Evolutionary conservation across 23 tunicate species (phyloP).

Genomic region (Trididemnum nubilum): DNA sequence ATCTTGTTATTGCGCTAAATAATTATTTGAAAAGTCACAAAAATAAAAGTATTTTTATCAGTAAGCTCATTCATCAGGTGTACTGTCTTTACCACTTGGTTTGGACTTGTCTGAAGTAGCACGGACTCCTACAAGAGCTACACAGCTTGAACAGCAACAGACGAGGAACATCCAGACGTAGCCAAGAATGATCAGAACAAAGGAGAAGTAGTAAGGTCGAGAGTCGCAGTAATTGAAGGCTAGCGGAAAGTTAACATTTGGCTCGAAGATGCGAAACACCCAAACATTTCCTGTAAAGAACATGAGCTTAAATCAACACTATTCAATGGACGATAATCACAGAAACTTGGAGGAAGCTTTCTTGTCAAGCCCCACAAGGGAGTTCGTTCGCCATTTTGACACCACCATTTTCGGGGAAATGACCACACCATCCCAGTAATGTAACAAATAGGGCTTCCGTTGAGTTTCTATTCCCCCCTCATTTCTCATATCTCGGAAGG

Average conservation of each 20-base stretch:
- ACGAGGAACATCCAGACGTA: conserved; percentile 47
- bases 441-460: too few species aligned
- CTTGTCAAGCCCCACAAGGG: too few species aligned
- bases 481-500: too few species aligned
- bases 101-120: too few species aligned
- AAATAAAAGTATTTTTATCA: too few species aligned
- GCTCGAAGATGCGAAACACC: conserved; percentile 54
- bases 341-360: too few species aligned
- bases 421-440: too few species aligned
- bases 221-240: conserved; percentile 39
- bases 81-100: not conserved
- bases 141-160: conserved; percentile 56
- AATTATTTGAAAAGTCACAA: too few species aligned
- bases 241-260: not conserved
- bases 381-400: too few species aligned
- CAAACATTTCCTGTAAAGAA: conserved; percentile 78
- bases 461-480: too few species aligned
- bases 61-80: not conserved
- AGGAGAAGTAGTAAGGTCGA: conserved; percentile 63
- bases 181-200: conserved; percentile 50
- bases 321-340: not conserved
- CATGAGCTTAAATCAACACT: not conserved
- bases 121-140: not conserved
- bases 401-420: too few species aligned
- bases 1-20: too few species aligned